Conservation (phyloP, 1,140 invertebrate species). For the Oscheius sp. region DNA sequence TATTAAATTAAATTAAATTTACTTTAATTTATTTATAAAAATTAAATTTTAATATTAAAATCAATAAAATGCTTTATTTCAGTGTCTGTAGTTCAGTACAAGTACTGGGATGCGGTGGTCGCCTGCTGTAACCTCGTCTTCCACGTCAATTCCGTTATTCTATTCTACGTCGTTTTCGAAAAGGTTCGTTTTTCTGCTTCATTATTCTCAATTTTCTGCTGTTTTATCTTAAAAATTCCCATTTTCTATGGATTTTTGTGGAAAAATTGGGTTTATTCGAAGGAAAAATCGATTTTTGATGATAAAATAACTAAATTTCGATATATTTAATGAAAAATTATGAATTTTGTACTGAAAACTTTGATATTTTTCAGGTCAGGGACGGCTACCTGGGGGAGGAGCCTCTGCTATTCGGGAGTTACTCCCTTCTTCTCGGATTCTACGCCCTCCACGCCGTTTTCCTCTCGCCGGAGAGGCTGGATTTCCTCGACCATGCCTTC, state of each 20-base stretch:
- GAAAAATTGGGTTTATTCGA: too few relatives aligned
- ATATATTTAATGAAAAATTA: too few relatives aligned
- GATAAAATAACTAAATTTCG: too few relatives aligned
- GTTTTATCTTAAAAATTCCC: too few relatives aligned
- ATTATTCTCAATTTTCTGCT: too few relatives aligned
- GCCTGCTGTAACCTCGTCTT: slow-evolving; percentile 74
- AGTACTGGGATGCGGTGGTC: slow-evolving; percentile 70
- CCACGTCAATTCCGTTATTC: slow-evolving; percentile 73
- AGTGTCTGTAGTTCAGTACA: slow-evolving; percentile 73
- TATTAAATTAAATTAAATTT: too few relatives aligned
- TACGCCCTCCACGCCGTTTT: slow-evolving; percentile 8
- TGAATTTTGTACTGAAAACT: too few relatives aligned
- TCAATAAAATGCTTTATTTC: slow-evolving; percentile 42
- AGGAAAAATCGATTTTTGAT: too few relatives aligned
- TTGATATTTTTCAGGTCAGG: slow-evolving; percentile 19
- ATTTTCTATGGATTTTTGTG: too few relatives aligned
- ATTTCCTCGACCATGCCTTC: slow-evolving; percentile 34
- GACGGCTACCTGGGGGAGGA: slow-evolving; percentile 36
- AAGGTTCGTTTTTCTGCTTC: slow-evolving; percentile 72
- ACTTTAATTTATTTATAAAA: too few relatives aligned
- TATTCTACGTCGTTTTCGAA: slow-evolving; percentile 74
- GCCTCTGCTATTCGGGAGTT: slow-evolving; percentile 25
- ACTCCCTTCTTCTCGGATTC: neutral
- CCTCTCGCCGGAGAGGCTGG: neutral
- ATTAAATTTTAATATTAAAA: neutral